These are phyloP conservation scores for Hycleus phaleratus DNA, from an alignment of 1,140 invertebrate genomes.

Conservation along the genomic window DNA sequence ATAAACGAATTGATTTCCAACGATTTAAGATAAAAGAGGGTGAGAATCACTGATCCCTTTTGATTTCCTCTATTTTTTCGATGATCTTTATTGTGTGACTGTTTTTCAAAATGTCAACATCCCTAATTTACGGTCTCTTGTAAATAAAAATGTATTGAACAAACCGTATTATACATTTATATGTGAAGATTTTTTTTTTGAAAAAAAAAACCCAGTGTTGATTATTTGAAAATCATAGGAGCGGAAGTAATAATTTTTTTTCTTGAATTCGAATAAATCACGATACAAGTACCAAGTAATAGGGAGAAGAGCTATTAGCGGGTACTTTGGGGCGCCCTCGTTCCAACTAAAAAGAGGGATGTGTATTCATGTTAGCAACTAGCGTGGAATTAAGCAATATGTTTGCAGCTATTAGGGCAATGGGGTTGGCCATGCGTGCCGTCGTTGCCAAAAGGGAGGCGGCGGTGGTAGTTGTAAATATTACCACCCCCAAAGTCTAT, in stretches of 20 bases:
- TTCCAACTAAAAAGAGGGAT: conserved; percentile 9
- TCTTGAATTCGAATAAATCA: background rate
- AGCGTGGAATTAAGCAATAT: conserved; percentile 36
- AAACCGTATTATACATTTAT: too few relatives aligned
- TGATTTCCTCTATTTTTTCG: too few relatives aligned
- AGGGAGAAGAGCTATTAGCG: conserved; percentile 35
- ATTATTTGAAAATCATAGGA: conserved; percentile 22
- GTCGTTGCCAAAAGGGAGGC: background rate
- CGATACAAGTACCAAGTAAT: conserved; percentile 1
- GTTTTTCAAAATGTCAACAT: background rate
- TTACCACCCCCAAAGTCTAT: background rate
- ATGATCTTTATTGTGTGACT: too few relatives aligned
- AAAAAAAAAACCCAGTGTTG: conserved; percentile 11
- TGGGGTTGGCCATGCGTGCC: conserved; percentile 28
- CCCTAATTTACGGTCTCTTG: conserved; percentile 11
- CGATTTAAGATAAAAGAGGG: too few relatives aligned
- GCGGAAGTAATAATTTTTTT: conserved; percentile 31
- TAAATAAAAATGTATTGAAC: background rate
- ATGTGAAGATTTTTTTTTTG: background rate
- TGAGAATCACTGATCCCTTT: too few relatives aligned
- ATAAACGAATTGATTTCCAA: too few relatives aligned
- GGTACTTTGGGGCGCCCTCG: conserved; percentile 31
- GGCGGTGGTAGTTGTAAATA: too few relatives aligned
- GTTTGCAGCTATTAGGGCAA: conserved; percentile 33
- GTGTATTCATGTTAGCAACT: conserved; percentile 27